Evolutionary conservation across 2,888 invertebrate species (phyloP).

Genomic region (Bellardia pandia): DNA sequence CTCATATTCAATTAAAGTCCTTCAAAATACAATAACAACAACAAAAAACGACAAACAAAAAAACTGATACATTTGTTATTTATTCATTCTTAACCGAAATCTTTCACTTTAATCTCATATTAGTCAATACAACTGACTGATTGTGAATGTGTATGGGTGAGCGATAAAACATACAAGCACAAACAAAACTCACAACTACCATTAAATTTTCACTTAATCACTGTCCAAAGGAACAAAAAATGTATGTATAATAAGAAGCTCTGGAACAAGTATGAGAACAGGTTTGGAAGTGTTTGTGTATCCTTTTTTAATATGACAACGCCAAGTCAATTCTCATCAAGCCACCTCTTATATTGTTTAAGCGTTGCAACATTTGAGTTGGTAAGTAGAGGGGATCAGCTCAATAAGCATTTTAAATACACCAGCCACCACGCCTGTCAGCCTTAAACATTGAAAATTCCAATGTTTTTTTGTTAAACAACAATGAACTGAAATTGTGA

Average conservation of each 20-base stretch:
- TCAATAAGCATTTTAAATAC: constrained; percentile 53
- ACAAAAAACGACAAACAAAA: constrained; percentile 9
- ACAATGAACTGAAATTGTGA: constrained; percentile 38
- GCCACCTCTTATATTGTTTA: constrained; percentile 20
- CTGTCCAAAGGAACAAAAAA: constrained; percentile 63
- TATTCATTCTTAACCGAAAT: constrained; percentile 63
- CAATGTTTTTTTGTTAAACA: constrained; percentile 50
- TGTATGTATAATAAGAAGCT: background rate
- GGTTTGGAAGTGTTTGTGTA: constrained; percentile 53
- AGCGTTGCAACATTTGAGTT: background rate
- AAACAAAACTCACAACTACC: constrained; percentile 58
- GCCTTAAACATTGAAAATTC: constrained; percentile 72
- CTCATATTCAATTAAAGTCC: constrained; percentile 66
- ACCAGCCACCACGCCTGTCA: constrained; percentile 72
- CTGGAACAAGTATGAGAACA: constrained; percentile 29
- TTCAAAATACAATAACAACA: constrained; percentile 26
- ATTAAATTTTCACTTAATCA: constrained; percentile 75
- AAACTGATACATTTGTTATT: constrained; percentile 53
- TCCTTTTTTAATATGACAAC: constrained; percentile 75
- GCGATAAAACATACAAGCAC: constrained; percentile 1
- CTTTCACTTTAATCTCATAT: constrained; percentile 74
- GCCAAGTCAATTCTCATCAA: constrained; percentile 67
- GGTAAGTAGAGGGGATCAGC: constrained; percentile 32
- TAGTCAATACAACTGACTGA: constrained; percentile 69
- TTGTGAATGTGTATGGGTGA: constrained; percentile 10